Percentiles rank a stretch among this genome's conserved stretches.
These are phyloP conservation scores for Coreoperca whiteheadi DNA, from an alignment of 2,113 vertebrate species.

Conservation along the genomic window DNA sequence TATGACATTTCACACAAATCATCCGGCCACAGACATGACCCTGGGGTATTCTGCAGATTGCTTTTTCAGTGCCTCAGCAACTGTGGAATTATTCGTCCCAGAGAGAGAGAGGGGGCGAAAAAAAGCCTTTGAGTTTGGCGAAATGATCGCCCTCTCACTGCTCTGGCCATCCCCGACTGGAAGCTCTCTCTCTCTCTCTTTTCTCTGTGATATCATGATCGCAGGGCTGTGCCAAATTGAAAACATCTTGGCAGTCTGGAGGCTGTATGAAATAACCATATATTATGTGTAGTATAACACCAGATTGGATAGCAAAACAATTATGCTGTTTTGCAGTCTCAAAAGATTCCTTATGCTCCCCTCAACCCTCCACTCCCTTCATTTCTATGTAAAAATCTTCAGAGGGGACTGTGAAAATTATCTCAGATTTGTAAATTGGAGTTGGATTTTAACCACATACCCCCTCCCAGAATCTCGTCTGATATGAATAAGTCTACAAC, in stretches of 20 bases:
- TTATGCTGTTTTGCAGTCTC: slow-evolving; percentile 83
- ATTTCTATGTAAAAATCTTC: slow-evolving; percentile 78
- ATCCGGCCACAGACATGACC: slow-evolving; percentile 89
- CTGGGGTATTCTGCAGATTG: slow-evolving; percentile 89
- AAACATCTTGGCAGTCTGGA: slow-evolving; percentile 88
- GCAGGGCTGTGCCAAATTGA: slow-evolving; percentile 88
- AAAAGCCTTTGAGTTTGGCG: slow-evolving; percentile 82
- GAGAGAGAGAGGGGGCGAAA: slow-evolving; percentile 66
- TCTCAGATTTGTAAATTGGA: slow-evolving; percentile 77
- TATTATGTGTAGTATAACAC: slow-evolving; percentile 87
- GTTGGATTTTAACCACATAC: slow-evolving; percentile 63
- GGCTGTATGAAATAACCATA: slow-evolving; percentile 88
- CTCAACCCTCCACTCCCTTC: slow-evolving; percentile 53
- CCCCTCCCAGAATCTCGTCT: slow-evolving; percentile 57
- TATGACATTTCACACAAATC: slow-evolving; percentile 92
- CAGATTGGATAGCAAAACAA: slow-evolving; percentile 84
- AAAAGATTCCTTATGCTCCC: slow-evolving; percentile 73
- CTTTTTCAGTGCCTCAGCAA: slow-evolving; percentile 90
- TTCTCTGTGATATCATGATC: slow-evolving; percentile 88
- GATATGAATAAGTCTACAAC: slow-evolving; percentile 71
- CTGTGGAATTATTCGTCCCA: slow-evolving; percentile 89
- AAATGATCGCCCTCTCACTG: slow-evolving; percentile 85
- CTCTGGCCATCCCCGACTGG: slow-evolving; percentile 85
- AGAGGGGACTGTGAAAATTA: slow-evolving; percentile 75
- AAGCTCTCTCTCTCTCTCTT: slow-evolving; percentile 70